phyloP scores from a whole-genome alignment of 2,113 vertebrate species.

The Tamias sibiricus region DNA sequence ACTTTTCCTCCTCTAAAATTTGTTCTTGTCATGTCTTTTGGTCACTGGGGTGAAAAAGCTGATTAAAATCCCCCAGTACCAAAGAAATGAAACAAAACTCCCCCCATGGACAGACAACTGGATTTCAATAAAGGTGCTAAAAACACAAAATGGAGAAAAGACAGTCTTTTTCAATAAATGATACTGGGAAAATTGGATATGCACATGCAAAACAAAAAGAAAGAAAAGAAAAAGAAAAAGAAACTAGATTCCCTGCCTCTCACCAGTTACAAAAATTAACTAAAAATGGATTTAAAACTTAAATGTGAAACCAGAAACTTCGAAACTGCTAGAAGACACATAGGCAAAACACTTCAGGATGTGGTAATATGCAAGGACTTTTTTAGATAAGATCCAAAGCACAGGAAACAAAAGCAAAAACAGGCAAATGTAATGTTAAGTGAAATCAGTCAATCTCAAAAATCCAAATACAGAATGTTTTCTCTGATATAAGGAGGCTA shows the following conservation, averaged over 20 bases:
- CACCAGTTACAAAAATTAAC: not conserved
- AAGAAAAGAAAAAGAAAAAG: not conserved
- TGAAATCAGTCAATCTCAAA: too few species aligned
- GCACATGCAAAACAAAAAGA: not conserved
- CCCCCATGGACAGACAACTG: not conserved
- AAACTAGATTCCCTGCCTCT: not conserved
- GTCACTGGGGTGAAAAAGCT: too few species aligned
- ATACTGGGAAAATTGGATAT: not conserved
- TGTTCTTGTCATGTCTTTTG: too few species aligned
- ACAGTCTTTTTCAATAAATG: not conserved
- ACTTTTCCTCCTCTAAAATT: too few species aligned
- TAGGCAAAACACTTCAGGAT: not conserved
- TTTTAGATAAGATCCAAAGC: not conserved
- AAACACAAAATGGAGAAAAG: not conserved
- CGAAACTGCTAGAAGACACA: not conserved
- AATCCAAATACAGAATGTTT: too few species aligned
- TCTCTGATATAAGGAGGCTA: too few species aligned
- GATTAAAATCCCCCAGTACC: too few species aligned
- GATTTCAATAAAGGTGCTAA: not conserved
- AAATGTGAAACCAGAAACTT: not conserved
- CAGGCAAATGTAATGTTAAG: too few species aligned
- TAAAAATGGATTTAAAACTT: not conserved
- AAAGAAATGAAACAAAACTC: too few species aligned
- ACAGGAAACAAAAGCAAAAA: too few species aligned
- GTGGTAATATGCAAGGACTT: not conserved